phyloP scores from a whole-genome alignment of 1,140 invertebrate genomes.

The Caenorhabditis inopinata region DNA sequence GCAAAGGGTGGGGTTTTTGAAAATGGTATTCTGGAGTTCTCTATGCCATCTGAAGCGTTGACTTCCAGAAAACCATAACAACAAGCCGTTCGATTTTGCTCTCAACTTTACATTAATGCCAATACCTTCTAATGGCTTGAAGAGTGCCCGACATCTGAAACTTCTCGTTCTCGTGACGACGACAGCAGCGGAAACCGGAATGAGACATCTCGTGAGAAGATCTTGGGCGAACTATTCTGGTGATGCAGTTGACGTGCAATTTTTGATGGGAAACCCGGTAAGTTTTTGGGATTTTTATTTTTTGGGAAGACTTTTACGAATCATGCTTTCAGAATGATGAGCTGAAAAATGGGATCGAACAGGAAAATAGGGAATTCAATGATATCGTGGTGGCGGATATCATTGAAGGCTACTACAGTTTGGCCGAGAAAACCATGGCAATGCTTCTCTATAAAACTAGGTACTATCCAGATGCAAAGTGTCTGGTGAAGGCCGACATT shows the following conservation, averaged over 20 bases:
- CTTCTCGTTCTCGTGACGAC: background rate
- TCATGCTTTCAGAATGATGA: background rate
- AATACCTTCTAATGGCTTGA: background rate
- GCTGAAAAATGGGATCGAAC: background rate
- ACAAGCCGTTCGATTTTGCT: background rate
- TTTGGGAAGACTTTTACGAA: too few species aligned
- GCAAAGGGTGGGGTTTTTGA: background rate
- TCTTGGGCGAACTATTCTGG: background rate
- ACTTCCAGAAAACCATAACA: background rate
- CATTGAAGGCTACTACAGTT: slow-evolving; percentile 33
- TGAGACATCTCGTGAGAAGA: background rate
- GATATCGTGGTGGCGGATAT: slow-evolving; percentile 34
- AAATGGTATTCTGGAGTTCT: background rate
- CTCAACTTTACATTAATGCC: background rate
- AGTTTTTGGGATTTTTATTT: background rate
- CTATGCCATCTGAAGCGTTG: too few species aligned
- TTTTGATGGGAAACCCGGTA: background rate
- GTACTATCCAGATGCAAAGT: background rate
- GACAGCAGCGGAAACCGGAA: background rate
- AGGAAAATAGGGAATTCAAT: slow-evolving; percentile 9
- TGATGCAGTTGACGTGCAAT: background rate
- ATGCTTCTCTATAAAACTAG: slow-evolving; percentile 33
- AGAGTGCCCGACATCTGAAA: background rate
- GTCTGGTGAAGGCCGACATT: slow-evolving; percentile 26
- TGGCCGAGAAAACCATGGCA: slow-evolving; percentile 29